phyloP scores from a whole-genome alignment of 35 echinoderm and acorn worm species.

The Eucidaris tribuloides region DNA sequence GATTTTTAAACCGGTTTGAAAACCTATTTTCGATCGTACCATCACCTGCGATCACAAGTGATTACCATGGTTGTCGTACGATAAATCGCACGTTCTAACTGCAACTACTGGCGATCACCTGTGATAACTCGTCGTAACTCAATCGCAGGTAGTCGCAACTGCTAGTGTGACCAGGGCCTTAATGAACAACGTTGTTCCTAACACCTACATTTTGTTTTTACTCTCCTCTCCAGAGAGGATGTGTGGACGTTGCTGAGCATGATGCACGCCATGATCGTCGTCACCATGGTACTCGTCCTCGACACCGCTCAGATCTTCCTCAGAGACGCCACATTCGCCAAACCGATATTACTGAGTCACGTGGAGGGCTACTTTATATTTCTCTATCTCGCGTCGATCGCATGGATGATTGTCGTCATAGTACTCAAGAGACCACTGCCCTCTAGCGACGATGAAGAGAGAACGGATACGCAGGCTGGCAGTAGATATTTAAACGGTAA shows the following conservation, averaged over 20 bases:
- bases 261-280: conserved; percentile 80
- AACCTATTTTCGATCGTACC: no score
- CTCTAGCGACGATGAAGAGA: conserved; percentile 68
- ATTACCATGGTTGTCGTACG: no score
- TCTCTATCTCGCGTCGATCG: conserved; percentile 68
- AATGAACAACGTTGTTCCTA: no score
- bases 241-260: conserved; percentile 76
- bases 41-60: no score
- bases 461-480: conserved; percentile 56
- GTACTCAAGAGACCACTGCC: conserved; percentile 84
- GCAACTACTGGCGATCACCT: no score
- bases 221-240: conserved; percentile 72
- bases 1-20: no score
- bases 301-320: conserved; percentile 90
- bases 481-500: conserved; percentile 86
- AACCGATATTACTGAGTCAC: conserved; percentile 59
- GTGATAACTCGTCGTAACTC: no score
- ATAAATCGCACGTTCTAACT: no score
- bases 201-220: no score
- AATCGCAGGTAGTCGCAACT: no score
- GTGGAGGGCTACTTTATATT: conserved; percentile 86
- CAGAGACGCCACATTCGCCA: conserved; percentile 46
- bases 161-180: no score
- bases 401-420: conserved; percentile 85
- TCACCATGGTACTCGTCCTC: conserved; percentile 76